Percentiles rank a stretch among this genome's conserved stretches.
Evolutionary conservation across 2,888 invertebrate species (phyloP).

Genomic region (Folsomia candida): DNA sequence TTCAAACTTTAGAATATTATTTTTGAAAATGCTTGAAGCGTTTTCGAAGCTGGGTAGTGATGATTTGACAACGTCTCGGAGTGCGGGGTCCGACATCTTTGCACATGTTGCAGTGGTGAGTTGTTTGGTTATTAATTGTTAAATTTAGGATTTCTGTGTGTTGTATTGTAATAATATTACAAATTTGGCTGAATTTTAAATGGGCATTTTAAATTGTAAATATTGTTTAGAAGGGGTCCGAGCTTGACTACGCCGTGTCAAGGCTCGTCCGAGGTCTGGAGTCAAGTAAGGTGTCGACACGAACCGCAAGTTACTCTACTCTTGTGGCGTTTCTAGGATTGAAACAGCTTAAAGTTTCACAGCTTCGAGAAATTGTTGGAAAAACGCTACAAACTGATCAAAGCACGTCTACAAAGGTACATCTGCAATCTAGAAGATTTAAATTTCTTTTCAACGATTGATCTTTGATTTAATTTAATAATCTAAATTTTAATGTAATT

Average conservation of each 20-base stretch:
- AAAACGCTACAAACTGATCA: slow-evolving; percentile 25
- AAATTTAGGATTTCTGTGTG: too few species aligned
- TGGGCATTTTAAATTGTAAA: too few species aligned
- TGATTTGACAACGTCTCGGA: slow-evolving; percentile 18
- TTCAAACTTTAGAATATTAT: too few species aligned
- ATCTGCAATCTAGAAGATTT: not conserved
- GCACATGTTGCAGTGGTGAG: slow-evolving; percentile 23
- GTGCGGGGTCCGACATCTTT: slow-evolving; percentile 23
- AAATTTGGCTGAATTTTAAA: too few species aligned
- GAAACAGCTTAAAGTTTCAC: slow-evolving; percentile 8
- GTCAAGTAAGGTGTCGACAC: slow-evolving; percentile 18
- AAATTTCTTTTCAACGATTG: not conserved
- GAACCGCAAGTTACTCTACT: slow-evolving; percentile 25
- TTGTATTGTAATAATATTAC: too few species aligned
- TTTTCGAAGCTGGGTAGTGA: slow-evolving; percentile 21
- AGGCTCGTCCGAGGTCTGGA: slow-evolving; percentile 25
- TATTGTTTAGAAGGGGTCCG: slow-evolving; percentile 9
- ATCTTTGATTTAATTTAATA: not conserved
- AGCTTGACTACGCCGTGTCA: slow-evolving; percentile 27
- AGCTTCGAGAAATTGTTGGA: slow-evolving; percentile 18
- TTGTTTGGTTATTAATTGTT: not conserved
- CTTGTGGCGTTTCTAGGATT: slow-evolving; percentile 17
- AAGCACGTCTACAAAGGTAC: slow-evolving; percentile 24
- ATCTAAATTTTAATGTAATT: slow-evolving; percentile 6
- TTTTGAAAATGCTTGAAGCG: slow-evolving; percentile 28